Evolutionary conservation across 2,113 vertebrate species (phyloP), one percentile per base, ranked within the genome.

Genomic region (Prietella phreatophila): DNA sequence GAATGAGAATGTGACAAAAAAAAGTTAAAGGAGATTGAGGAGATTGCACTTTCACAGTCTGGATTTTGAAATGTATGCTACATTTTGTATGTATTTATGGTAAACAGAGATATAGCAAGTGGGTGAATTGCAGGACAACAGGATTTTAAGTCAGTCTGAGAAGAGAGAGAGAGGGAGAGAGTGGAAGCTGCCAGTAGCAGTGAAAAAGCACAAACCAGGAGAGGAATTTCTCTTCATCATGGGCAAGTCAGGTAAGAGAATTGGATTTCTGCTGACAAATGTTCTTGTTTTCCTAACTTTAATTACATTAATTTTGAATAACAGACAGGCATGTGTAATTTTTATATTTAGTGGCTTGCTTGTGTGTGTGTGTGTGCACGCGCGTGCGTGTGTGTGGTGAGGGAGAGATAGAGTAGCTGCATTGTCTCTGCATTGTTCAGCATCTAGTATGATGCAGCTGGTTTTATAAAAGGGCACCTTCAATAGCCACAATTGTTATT

Each of bases 201-300:
- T 22, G 50, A 85, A 65, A 61, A 60, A 69, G 55, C 42, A 60
- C 56, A 83, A 85, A 19, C 87, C 30, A 19, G 87, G 71, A 60
- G 20, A 73, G 85, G 42, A 87, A 19, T 61, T 82, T 83, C 83
- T 63, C 86, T 84, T 87, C 90, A 92, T 86, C 85, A 96, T 96
- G 95, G 95, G 95, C 60, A 96, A 95, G 88, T 95, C 95, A 92
- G 95, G 95, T 96, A 92, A 93, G 94, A 71, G 13, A 60, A 22
- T 15, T 60, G 50, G 19, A n/a, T 39, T 27, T 36, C 4, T 88
- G 19, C 6, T 76, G 27, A 10, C 5, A 60, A 42, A 39, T 83
- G 36, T 50, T 4, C 50, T 30, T 53, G 76, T 55, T 55, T 55
- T 33, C 19, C 56, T 82, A 71, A 61, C 30, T 17, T 65, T 47